Base-by-base conservation (phyloP, 2,797 vertebrate genomes). In the Odontamblyopus rebecca region DNA sequence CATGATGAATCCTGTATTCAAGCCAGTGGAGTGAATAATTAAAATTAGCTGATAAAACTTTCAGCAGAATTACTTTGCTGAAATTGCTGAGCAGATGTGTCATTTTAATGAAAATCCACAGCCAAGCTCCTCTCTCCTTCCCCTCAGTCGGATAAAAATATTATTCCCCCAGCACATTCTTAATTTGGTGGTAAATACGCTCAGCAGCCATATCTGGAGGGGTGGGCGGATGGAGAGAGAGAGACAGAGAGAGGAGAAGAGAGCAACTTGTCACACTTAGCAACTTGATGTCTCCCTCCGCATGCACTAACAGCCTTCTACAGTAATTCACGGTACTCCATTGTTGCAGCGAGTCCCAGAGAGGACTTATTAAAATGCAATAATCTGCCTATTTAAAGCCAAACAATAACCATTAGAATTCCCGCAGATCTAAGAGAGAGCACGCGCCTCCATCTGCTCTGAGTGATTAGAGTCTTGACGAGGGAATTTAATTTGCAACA, bases 1-100 rank as follows among this genome's bases (percentile, higher is more conserved):
- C 97, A 98, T 96, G 97, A 99, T 98, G 96, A 97, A 98, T 97
- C 96, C 96, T 97, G 96, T 98, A 98, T 98, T 98, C 96, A 98
- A 96, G 95, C 96, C 97, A 99, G 95, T 98, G 97, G 97, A 99
- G 97, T 99, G 97, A 99, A 99, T 99, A 99, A 99, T 99, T 98
- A 99, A 99, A 98, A 99, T 99, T 97, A 98, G 97, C 97, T 97
- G 97, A 98, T 99, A 99, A 99, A 99, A 99, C 97, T 98, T 99
- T 98, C 96, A 98, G 97, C 95, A 96, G 96, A 98, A 98, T 98
- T 98, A 97, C 96, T 98, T 98, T 97, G 95, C 96, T 69, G 95
- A 97, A 99, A 98, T 98, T 98, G 96, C 96, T 96, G 97, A 98
- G 96, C 97, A 98, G 97, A 99, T 98, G 97, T 98, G 97, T 98